A percentile compares a stretch with the other conserved stretches of the same genome.
These are phyloP conservation scores for Amiota mariae DNA, from an alignment of 2,888 invertebrate genomes.

Conservation along the genomic window DNA sequence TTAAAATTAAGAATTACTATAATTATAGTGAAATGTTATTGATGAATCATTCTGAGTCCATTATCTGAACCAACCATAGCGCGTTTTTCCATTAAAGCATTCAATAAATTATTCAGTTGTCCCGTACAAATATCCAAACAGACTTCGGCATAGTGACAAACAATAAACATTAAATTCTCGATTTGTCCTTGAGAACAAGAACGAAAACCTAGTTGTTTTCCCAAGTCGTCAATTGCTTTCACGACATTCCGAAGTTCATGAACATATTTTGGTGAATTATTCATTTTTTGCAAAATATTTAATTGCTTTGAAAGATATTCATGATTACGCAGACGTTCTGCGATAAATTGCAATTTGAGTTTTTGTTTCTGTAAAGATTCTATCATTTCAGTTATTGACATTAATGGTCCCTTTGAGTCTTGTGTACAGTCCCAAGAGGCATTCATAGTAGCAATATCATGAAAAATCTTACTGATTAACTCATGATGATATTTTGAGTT, in stretches of 20 bases:
- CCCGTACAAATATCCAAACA: conserved; percentile 63
- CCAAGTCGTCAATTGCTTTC: conserved; percentile 59
- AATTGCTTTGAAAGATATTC: conserved; percentile 38
- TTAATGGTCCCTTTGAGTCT: conserved; percentile 2
- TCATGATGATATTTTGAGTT: background rate
- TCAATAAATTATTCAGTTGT: conserved; percentile 64
- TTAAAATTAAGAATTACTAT: too few species aligned
- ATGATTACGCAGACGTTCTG: conserved; percentile 56
- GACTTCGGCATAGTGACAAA: conserved; percentile 65
- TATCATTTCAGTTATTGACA: conserved; percentile 60
- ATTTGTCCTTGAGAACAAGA: conserved; percentile 60
- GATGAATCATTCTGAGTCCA: too few species aligned
- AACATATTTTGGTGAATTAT: conserved; percentile 56
- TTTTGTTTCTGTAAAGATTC: conserved; percentile 59
- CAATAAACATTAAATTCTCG: conserved; percentile 65
- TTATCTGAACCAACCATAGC: conserved; percentile 43
- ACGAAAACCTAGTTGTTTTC: conserved; percentile 58
- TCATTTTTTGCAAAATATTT: conserved; percentile 48
- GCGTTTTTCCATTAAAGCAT: conserved; percentile 56
- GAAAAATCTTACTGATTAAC: too few species aligned
- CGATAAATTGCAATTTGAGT: conserved; percentile 54
- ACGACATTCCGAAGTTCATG: conserved; percentile 56
- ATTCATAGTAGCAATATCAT: too few species aligned
- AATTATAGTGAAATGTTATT: too few species aligned
- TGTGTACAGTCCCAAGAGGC: background rate